Conservation (phyloP, 2,797 vertebrate species). For the Poecilia gillii region DNA sequence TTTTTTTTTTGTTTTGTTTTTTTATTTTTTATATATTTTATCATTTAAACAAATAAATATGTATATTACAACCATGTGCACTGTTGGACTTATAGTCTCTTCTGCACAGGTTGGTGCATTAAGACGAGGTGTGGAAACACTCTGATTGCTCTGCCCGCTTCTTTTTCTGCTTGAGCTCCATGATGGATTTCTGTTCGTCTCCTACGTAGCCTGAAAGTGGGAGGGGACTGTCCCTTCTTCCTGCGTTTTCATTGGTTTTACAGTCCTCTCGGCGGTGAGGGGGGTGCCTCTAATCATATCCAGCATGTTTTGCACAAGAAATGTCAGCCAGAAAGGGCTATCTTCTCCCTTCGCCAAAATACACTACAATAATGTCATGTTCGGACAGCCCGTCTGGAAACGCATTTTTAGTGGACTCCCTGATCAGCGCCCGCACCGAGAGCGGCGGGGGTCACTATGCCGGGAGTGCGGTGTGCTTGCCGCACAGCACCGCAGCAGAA, state of each 20-base stretch:
- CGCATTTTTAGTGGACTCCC: conserved; percentile 97
- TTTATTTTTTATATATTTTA: neutral
- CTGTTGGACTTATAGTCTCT: conserved; percentile 47
- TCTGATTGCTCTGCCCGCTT: conserved; percentile 73
- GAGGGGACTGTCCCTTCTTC: conserved; percentile 86
- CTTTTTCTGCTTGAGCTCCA: conserved; percentile 76
- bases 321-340: conserved; percentile 99
- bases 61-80: conserved; percentile 36
- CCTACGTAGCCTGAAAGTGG: conserved; percentile 82
- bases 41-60: neutral
- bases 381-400: conserved; percentile 96
- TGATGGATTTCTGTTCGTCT: conserved; percentile 84
- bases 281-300: conserved; percentile 99
- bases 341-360: conserved; percentile 98
- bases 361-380: conserved; percentile 99
- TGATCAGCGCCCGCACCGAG: conserved; percentile 94
- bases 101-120: conserved; percentile 56
- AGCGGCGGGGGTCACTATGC: conserved; percentile 89
- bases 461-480: conserved; percentile 90
- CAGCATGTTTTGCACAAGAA: conserved; percentile 99
- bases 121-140: conserved; percentile 67
- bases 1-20: neutral
- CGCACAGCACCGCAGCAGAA: conserved; percentile 84
- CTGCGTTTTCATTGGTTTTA: conserved; percentile 92
- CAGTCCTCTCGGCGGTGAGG: conserved; percentile 81